Evolutionary conservation across 2,113 vertebrate species (phyloP).

Genomic region (Sinosuthora webbiana): DNA sequence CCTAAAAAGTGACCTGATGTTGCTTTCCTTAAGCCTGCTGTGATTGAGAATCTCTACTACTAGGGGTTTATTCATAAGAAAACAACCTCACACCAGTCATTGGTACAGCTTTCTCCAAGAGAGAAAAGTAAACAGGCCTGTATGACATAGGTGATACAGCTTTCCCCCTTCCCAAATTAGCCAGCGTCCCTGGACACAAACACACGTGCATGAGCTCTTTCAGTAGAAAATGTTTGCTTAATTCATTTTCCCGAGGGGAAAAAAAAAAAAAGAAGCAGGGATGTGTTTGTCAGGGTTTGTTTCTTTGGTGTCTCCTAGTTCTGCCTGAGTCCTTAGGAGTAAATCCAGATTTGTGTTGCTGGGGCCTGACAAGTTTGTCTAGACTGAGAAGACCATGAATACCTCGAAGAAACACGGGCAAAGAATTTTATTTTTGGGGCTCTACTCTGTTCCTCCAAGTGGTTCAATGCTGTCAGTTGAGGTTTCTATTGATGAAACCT

Average conservation of each 20-base stretch:
- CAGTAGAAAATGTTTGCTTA: background rate
- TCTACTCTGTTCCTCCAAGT: background rate
- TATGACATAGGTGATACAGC: background rate
- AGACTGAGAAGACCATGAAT: background rate
- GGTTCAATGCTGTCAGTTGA: background rate
- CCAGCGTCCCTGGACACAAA: rapidly evolving
- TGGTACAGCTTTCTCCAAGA: background rate
- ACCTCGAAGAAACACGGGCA: background rate
- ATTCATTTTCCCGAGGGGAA: rapidly evolving
- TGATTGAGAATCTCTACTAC: background rate
- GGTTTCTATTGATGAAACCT: background rate
- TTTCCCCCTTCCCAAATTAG: background rate
- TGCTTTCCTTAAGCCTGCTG: background rate
- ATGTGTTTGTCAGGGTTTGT: background rate
- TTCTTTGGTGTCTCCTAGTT: background rate
- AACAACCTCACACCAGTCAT: background rate
- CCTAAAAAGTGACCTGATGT: background rate
- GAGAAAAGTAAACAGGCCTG: background rate
- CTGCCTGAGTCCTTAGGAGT: background rate
- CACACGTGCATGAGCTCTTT: rapidly evolving
- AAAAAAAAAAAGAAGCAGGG: background rate
- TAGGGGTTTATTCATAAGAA: background rate
- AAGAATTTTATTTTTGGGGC: background rate
- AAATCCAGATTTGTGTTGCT: background rate
- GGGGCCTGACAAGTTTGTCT: background rate